These are phyloP conservation scores for Agrochola litura DNA, from an alignment of 2,888 invertebrate genomes.

Conservation along the genomic window DNA sequence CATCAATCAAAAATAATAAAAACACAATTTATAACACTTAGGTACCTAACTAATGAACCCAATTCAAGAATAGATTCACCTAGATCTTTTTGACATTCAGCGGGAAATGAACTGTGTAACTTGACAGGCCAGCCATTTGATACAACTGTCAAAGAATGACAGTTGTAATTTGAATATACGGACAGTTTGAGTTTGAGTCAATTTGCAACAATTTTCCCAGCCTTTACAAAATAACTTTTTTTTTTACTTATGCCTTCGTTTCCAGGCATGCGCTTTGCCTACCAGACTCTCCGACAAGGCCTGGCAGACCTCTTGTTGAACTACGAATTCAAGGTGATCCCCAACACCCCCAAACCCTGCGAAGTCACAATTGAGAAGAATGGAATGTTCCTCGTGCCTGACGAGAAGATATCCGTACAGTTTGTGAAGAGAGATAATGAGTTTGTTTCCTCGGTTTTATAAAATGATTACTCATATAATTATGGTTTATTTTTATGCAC, in stretches of 20 bases:
- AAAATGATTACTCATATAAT: conserved; percentile 4
- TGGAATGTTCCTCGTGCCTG: conserved; percentile 68
- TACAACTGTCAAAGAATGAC: too few species aligned
- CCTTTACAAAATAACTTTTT: too few species aligned
- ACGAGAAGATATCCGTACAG: conserved; percentile 60
- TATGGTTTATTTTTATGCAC: not conserved
- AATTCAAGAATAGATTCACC: too few species aligned
- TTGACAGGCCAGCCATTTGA: too few species aligned
- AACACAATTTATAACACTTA: too few species aligned
- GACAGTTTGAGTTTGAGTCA: too few species aligned
- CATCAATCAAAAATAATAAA: too few species aligned
- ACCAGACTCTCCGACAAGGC: conserved; percentile 66
- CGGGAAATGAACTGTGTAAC: too few species aligned
- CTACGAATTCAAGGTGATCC: conserved; percentile 62
- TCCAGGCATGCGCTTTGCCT: conserved; percentile 73
- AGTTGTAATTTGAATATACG: too few species aligned
- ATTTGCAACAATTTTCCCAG: too few species aligned
- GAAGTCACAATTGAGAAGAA: conserved; percentile 62
- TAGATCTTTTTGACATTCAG: too few species aligned
- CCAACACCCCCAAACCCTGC: conserved; percentile 57
- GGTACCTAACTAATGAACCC: too few species aligned
- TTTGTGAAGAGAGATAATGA: conserved; percentile 57
- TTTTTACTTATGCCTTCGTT: not conserved
- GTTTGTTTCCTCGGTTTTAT: conserved; percentile 15
- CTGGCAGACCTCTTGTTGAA: conserved; percentile 65